Conservation (phyloP, 1,140 invertebrate genomes). For the Cyclina sinensis region DNA sequence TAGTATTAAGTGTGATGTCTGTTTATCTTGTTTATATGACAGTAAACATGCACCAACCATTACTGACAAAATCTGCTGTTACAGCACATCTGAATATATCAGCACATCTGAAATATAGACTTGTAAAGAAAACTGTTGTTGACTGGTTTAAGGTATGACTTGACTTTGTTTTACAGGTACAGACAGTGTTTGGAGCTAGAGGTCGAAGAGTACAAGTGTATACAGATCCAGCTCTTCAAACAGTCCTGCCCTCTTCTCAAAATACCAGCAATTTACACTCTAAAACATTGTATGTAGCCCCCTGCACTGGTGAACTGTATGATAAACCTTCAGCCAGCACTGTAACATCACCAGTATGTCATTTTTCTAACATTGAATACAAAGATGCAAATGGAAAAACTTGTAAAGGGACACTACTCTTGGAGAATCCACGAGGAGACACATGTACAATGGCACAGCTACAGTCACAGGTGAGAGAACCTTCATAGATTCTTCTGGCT, state of each 20-base stretch:
- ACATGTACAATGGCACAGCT: conserved; percentile 81
- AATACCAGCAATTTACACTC: conserved; percentile 64
- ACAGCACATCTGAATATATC: too few relatives aligned
- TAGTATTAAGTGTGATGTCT: too few relatives aligned
- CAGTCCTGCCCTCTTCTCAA: conserved; percentile 62
- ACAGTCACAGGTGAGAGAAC: conserved; percentile 83
- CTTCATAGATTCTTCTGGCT: too few relatives aligned
- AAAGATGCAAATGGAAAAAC: conserved; percentile 88
- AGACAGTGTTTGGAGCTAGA: conserved; percentile 80
- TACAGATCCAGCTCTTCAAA: conserved; percentile 70
- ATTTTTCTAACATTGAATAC: conserved; percentile 92
- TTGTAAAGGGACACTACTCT: conserved; percentile 90
- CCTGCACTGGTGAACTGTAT: conserved; percentile 31
- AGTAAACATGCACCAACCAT: too few relatives aligned
- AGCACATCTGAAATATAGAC: too few relatives aligned
- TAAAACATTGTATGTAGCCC: conserved; percentile 76
- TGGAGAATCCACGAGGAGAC: conserved; percentile 90
- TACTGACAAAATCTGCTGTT: too few relatives aligned
- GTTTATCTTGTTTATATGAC: too few relatives aligned
- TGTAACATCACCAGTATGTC: conserved; percentile 86
- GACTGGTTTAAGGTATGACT: too few relatives aligned
- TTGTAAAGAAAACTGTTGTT: too few relatives aligned
- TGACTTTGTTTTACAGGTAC: conserved; percentile 74
- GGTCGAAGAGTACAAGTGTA: conserved; percentile 75
- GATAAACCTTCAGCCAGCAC: background rate